Evolutionary conservation across 2,888 invertebrate species (phyloP), one percentile per base, ranked within the genome.

Genomic region (Willowsia nigromaculata): DNA sequence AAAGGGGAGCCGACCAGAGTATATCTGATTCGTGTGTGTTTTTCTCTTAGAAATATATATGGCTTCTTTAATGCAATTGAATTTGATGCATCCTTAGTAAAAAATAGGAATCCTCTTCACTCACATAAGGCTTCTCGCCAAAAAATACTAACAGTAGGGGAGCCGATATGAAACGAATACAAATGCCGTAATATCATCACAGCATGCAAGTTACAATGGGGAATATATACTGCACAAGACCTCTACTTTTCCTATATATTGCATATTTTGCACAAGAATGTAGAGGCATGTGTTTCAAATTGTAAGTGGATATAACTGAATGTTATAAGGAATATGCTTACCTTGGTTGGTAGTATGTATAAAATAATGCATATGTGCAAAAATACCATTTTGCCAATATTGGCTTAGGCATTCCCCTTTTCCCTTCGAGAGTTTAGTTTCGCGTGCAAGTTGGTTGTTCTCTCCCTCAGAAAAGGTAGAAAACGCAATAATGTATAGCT

Each of bases 61-160:
- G 84, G 84, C 84, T 84, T 84, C 84, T 84, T 84, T 53, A 74
- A 71, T 71, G 50, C 37, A 71, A 84, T 84, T 84, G n/a, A n/a
- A n/a, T n/a, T n/a, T n/a, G 71, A 71, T 74, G 84, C 84, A 84
- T 84, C 71, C 84, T 74, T 74, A 47, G n/a, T n/a, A n/a, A 13
- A 82, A 30, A 82, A n/a, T 59, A 40, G 9, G 40, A 68, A 68
- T 68, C 68, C 74, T 37, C 71, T 84, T 56, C 40, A 11, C 30
- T 81, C n/a, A 40, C 33, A 53, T 33, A 81, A 62, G 62, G 40
- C n/a, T n/a, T 81, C 30, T 78, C 27, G 76, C 76, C 30, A 43
- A 76, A 76, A 50, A 76, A n/a, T n/a, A n/a, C n/a, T n/a, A n/a
- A n/a, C n/a, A n/a, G n/a, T n/a, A n/a, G n/a, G n/a, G n/a, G n/a